A percentile compares a stretch with the other conserved stretches of the same genome.
Conservation (phyloP, 2,797 vertebrate species). For the Trachops cirrhosus region DNA sequence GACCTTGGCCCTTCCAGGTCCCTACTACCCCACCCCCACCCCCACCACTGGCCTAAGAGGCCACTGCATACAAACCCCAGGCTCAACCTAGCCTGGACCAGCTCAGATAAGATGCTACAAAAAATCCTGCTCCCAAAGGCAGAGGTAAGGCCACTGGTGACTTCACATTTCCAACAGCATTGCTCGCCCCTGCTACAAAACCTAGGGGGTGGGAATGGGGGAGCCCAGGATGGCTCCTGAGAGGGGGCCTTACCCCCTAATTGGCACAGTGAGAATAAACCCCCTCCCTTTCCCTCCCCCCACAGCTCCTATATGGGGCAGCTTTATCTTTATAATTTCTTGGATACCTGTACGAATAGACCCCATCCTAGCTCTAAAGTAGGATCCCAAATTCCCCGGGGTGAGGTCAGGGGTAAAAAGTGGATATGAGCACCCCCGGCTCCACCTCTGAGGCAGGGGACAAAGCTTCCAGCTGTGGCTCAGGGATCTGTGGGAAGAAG, state of each 20-base stretch:
- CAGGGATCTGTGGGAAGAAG: conserved; percentile 67
- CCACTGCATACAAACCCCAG: conserved; percentile 68
- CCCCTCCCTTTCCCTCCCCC: conserved; percentile 31
- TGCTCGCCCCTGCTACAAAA: conserved; percentile 55
- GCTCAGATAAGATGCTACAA: conserved; percentile 70
- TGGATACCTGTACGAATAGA: conserved; percentile 37
- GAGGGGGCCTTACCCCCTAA: conserved; percentile 65
- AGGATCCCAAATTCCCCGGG: conserved; percentile 48
- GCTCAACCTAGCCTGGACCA: conserved; percentile 41
- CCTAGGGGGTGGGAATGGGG: conserved; percentile 35
- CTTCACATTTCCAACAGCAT: conserved; percentile 73
- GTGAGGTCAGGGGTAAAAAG: conserved; percentile 58
- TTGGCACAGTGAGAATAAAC: conserved; percentile 75
- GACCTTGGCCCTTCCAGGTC: conserved; percentile 61
- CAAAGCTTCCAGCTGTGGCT: conserved; percentile 58
- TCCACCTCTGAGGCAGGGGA: conserved; percentile 59
- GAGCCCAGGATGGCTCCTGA: conserved; percentile 47
- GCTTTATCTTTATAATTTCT: conserved; percentile 52
- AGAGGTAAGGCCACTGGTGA: conserved; percentile 78
- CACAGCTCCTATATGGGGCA: background rate
- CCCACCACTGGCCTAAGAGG: conserved; percentile 47
- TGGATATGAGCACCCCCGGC: conserved; percentile 41
- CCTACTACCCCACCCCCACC: background rate
- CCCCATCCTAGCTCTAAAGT: conserved; percentile 56
- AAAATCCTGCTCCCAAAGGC: conserved; percentile 76